These are phyloP conservation scores for Sebastes trivittatus DNA, from an alignment of 2,797 vertebrate species.

Conservation along the genomic window DNA sequence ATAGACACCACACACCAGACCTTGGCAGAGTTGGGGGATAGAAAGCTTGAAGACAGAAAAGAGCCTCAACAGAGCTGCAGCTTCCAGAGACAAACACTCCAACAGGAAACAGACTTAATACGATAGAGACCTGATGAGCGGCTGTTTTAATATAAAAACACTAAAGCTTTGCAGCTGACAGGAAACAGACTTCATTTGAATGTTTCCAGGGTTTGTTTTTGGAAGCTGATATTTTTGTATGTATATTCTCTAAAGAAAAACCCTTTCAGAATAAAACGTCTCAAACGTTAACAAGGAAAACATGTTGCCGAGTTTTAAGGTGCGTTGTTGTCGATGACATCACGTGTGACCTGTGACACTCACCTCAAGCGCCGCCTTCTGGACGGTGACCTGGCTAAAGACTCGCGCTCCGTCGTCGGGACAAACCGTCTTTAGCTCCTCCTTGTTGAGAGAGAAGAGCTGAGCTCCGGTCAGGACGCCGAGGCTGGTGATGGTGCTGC, in stretches of 20 bases:
- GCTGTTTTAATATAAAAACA: too few species aligned
- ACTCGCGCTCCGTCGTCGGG: constrained; percentile 92
- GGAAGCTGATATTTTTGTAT: too few species aligned
- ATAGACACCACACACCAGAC: constrained; percentile 80
- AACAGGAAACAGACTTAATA: too few species aligned
- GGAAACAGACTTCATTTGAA: too few species aligned
- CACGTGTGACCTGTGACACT: background rate
- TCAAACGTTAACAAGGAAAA: background rate
- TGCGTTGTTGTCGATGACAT: background rate
- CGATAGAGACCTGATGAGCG: too few species aligned
- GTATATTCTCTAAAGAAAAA: too few species aligned
- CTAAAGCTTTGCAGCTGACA: too few species aligned
- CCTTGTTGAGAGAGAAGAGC: constrained; percentile 97
- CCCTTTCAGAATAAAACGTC: background rate
- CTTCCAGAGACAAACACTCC: too few species aligned
- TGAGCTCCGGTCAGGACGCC: constrained; percentile 95
- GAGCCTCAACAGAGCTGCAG: background rate
- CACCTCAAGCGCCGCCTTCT: constrained; percentile 96
- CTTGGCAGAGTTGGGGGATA: constrained; percentile 64
- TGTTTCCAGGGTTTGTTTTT: too few species aligned
- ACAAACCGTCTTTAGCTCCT: constrained; percentile 94
- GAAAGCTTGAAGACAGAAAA: constrained; percentile 36
- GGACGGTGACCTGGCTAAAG: constrained; percentile 94
- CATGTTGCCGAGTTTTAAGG: background rate
- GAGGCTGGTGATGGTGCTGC: constrained; percentile 93